phyloP scores from a whole-genome alignment of 2,797 vertebrate species.

The Molossus molossus region DNA sequence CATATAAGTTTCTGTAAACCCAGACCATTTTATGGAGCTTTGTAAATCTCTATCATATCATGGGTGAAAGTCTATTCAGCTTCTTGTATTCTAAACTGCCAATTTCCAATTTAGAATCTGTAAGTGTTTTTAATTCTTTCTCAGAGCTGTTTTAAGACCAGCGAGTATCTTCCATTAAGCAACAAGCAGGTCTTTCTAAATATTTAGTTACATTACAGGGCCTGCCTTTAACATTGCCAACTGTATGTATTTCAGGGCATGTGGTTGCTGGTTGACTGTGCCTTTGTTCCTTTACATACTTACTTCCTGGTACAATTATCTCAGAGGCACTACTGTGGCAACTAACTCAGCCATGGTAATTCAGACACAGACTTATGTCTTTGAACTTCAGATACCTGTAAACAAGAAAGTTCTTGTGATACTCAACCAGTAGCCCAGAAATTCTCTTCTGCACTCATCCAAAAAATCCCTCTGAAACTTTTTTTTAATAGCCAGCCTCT shows the following conservation, averaged over 20 bases:
- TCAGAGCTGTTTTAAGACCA: neutral
- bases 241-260: neutral
- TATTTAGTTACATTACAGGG: neutral
- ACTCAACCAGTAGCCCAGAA: neutral
- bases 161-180: neutral
- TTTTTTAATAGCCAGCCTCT: constrained; percentile 43
- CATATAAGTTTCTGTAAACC: neutral
- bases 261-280: neutral
- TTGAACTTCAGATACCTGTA: constrained; percentile 79
- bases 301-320: neutral
- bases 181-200: neutral
- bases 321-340: neutral
- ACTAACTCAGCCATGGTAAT: neutral
- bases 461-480: neutral
- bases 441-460: constrained; percentile 50
- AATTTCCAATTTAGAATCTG: neutral
- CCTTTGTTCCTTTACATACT: neutral
- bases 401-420: constrained; percentile 62
- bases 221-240: neutral
- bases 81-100: constrained; percentile 23
- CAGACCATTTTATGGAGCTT: neutral
- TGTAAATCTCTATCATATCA: constrained; percentile 54
- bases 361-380: constrained; percentile 17
- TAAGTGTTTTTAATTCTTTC: constrained; percentile 40
- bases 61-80: neutral